These are phyloP conservation scores for Zaprionus inermis DNA, from an alignment of 1,140 invertebrate genomes.

Conservation along the genomic window DNA sequence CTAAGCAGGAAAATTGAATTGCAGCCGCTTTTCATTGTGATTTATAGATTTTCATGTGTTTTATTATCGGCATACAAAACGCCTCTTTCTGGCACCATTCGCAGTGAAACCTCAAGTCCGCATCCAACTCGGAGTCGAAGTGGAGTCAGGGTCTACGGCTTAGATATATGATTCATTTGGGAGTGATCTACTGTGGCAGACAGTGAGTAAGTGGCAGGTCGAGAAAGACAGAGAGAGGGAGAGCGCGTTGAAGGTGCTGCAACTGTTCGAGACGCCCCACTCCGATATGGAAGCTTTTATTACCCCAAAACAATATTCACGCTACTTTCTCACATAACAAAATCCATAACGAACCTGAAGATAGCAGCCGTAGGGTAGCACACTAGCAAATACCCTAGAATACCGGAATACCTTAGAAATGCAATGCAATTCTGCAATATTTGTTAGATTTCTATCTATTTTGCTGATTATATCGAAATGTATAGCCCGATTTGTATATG, in stretches of 20 bases:
- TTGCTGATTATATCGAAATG: no score
- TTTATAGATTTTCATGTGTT: constrained; percentile 75
- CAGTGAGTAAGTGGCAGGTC: constrained; percentile 34
- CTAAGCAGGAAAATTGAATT: constrained; percentile 50
- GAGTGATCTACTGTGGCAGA: constrained; percentile 66
- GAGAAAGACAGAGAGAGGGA: background rate
- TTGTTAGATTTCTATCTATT: background rate
- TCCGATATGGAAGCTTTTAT: constrained; percentile 53
- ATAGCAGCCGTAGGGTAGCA: background rate
- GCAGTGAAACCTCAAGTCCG: constrained; percentile 10
- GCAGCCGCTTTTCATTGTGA: constrained; percentile 49
- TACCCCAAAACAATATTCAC: constrained; percentile 12
- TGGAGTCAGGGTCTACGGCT: constrained; percentile 18
- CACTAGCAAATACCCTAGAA: constrained; percentile 11
- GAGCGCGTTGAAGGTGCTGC: constrained; percentile 52
- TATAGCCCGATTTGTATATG: no score
- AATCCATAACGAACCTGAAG: constrained; percentile 13
- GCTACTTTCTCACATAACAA: constrained; percentile 60
- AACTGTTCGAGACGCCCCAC: constrained; percentile 36
- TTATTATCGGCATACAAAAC: constrained; percentile 70
- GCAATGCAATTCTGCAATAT: background rate
- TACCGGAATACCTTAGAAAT: background rate
- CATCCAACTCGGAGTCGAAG: constrained; percentile 1
- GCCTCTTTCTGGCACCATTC: constrained; percentile 64
- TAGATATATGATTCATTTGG: constrained; percentile 72